These are phyloP conservation scores for Gonioctena quinquepunctata DNA, from an alignment of 1,140 invertebrate genomes.

Conservation along the genomic window DNA sequence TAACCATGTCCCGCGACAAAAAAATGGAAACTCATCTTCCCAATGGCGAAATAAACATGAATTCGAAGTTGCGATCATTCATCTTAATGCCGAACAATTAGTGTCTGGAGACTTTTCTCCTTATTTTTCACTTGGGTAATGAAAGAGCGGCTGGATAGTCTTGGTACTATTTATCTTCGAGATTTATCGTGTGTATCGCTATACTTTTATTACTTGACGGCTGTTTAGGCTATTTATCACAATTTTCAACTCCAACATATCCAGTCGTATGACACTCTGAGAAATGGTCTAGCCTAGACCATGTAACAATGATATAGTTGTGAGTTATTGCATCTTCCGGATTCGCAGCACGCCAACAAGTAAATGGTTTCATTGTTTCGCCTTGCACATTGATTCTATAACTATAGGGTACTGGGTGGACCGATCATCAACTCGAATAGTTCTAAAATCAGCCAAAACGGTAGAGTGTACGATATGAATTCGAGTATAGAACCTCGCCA, in stretches of 20 bases:
- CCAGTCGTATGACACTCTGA: constrained; percentile 11
- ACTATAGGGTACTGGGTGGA: no score
- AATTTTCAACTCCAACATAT: constrained; percentile 15
- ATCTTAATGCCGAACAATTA: constrained; percentile 44
- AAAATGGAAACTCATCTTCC: constrained; percentile 7
- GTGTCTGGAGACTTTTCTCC: constrained; percentile 42
- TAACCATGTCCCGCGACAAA: neutral
- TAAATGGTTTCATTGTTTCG: no score
- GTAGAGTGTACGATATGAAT: no score
- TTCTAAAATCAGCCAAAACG: no score
- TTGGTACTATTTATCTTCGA: constrained; percentile 37
- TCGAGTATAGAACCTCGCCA: no score
- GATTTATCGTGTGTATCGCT: constrained; percentile 40
- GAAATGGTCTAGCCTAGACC: no score
- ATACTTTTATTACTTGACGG: constrained; percentile 35
- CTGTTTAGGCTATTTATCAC: constrained; percentile 38
- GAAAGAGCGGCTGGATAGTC: constrained; percentile 31
- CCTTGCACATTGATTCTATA: no score
- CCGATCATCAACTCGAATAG: no score
- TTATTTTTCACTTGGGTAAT: constrained; percentile 44
- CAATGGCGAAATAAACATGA: constrained; percentile 7
- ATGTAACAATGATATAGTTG: no score
- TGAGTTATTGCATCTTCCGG: no score
- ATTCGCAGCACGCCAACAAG: no score
- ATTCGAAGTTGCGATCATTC: constrained; percentile 26